phyloP scores from a whole-genome alignment of 2,888 invertebrate species.

The Cremastinae sp. region DNA sequence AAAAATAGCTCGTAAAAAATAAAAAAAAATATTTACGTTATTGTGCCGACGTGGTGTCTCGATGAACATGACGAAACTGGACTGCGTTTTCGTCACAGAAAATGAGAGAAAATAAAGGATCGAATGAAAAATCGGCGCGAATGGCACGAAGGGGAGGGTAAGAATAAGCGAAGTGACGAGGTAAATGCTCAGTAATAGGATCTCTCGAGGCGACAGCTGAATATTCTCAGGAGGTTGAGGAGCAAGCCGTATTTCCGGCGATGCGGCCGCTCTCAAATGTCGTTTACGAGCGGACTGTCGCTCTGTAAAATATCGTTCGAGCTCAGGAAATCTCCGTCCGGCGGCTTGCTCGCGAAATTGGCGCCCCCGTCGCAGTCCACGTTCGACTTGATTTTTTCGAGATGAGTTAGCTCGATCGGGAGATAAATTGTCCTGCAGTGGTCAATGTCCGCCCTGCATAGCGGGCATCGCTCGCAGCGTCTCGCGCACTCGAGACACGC shows the following conservation, averaged over 20 bases:
- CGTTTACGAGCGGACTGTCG: conserved; percentile 65
- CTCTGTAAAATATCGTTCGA: conserved; percentile 66
- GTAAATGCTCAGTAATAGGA: conserved; percentile 54
- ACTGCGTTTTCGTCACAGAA: no score
- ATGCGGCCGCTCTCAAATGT: conserved; percentile 72
- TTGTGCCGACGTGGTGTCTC: no score
- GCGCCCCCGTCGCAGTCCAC: conserved; percentile 66
- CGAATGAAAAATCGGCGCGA: no score
- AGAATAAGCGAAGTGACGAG: conserved; percentile 12
- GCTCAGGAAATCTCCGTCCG: conserved; percentile 67
- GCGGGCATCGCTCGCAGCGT: conserved; percentile 88
- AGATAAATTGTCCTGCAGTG: conserved; percentile 87
- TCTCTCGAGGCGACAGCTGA: conserved; percentile 71
- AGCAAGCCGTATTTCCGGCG: conserved; percentile 65
- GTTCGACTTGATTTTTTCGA: conserved; percentile 73
- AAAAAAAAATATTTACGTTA: no score
- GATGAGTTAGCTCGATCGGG: conserved; percentile 83
- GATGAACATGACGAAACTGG: conserved; percentile 11
- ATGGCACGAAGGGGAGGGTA: neutral
- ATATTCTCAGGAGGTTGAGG: conserved; percentile 69
- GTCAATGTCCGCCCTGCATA: conserved; percentile 88
- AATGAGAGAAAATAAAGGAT: no score
- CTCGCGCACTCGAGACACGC: conserved; percentile 90
- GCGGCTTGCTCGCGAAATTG: conserved; percentile 62
- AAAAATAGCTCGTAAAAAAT: no score